phyloP scores from a whole-genome alignment of 1,140 invertebrate species.

The Bombus superbus region DNA sequence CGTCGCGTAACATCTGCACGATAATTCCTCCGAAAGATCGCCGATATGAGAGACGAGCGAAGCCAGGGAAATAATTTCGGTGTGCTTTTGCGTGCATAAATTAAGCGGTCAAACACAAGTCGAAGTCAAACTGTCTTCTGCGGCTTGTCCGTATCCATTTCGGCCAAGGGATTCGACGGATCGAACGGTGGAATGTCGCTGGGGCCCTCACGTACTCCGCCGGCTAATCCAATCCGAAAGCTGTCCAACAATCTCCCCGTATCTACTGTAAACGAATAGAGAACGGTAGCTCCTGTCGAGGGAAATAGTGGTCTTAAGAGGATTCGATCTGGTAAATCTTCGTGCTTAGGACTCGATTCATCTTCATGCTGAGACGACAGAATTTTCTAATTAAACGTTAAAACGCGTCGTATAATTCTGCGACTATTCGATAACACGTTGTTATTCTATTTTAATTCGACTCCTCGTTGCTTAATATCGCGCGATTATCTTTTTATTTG shows the following conservation, averaged over 20 bases:
- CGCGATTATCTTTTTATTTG: no score
- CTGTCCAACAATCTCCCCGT: slow-evolving; percentile 63
- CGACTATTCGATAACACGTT: no score
- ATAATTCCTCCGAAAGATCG: background rate
- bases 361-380: background rate
- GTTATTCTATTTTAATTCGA: no score
- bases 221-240: slow-evolving; percentile 68
- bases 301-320: slow-evolving; percentile 44
- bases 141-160: slow-evolving; percentile 52
- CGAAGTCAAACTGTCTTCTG: slow-evolving; percentile 34
- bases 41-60: background rate
- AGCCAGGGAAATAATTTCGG: slow-evolving; percentile 30
- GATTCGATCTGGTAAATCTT: slow-evolving; percentile 39
- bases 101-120: slow-evolving; percentile 49
- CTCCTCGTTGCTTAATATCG: no score
- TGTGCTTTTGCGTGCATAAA: slow-evolving; percentile 43
- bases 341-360: slow-evolving; percentile 29
- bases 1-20: background rate
- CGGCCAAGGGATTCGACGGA: slow-evolving; percentile 41
- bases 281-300: slow-evolving; percentile 48
- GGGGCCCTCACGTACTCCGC: slow-evolving; percentile 48
- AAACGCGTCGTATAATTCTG: background rate
- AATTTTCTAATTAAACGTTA: slow-evolving; percentile 34
- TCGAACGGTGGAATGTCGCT: slow-evolving; percentile 44
- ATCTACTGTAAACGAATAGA: slow-evolving; percentile 65